Conservation (phyloP, 2,888 invertebrate species). For the Drosophila mettleri region DNA sequence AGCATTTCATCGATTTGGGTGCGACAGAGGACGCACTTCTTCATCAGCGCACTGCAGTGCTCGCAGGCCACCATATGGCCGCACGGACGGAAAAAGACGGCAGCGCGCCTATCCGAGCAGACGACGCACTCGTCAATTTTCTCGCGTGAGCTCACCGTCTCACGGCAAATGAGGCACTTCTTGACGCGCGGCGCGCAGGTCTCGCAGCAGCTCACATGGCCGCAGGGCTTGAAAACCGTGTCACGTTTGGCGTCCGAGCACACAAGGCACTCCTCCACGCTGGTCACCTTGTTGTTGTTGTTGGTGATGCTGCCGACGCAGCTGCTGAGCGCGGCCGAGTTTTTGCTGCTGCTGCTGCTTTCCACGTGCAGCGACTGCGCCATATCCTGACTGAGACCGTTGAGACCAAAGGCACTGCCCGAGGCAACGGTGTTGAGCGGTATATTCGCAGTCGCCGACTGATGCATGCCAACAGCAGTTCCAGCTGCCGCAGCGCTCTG, state of each 20-base stretch:
- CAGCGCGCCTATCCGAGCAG: conserved; percentile 96
- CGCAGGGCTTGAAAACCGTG: conserved; percentile 94
- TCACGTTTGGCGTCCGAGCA: conserved; percentile 97
- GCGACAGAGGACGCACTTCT: conserved; percentile 98
- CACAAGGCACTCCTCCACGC: conserved; percentile 96
- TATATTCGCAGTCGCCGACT: conserved; percentile 67
- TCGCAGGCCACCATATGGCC: conserved; percentile 92
- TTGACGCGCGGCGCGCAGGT: conserved; percentile 95
- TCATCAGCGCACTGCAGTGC: conserved; percentile 96
- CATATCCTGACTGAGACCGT: conserved; percentile 68
- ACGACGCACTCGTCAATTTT: conserved; percentile 98
- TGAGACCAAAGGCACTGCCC: conserved; percentile 54
- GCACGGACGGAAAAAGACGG: conserved; percentile 97
- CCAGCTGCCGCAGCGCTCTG: conserved; percentile 60
- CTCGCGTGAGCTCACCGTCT: conserved; percentile 91
- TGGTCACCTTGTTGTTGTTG: conserved; percentile 69
- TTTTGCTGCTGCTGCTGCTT: conserved; percentile 28
- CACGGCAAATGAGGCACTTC: conserved; percentile 97
- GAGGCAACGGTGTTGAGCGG: conserved; percentile 58
- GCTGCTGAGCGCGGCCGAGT: conserved; percentile 18
- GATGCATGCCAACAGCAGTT: conserved; percentile 58
- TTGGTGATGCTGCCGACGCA: conserved; percentile 4
- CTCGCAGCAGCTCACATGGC: conserved; percentile 97
- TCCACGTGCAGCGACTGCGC: conserved; percentile 72
- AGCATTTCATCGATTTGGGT: conserved; percentile 91